phyloP scores from a whole-genome alignment of 2,888 invertebrate genomes.

The Folsomia candida region DNA sequence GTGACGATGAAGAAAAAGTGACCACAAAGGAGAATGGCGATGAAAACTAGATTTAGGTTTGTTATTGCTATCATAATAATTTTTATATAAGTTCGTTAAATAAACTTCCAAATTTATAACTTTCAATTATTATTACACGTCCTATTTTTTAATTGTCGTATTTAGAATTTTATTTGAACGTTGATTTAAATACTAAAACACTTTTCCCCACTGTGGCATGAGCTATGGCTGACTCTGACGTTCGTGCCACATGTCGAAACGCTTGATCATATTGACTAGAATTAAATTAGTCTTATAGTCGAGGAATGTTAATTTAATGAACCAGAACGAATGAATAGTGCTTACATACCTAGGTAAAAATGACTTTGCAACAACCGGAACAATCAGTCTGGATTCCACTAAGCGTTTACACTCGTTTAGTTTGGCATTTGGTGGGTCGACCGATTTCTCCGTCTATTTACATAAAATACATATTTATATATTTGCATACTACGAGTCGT shows the following conservation, averaged over 20 bases:
- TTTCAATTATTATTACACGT: neutral
- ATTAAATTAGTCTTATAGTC: too few relatives aligned
- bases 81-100: conserved; percentile 10
- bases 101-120: conserved; percentile 6
- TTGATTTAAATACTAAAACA: conserved; percentile 47
- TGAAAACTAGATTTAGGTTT: conserved; percentile 25
- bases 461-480: too few relatives aligned
- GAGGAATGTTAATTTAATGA: too few relatives aligned
- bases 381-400: conserved; percentile 44
- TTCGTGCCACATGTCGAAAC: conserved; percentile 47
- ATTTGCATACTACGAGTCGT: too few relatives aligned
- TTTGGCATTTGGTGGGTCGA: conserved; percentile 32
- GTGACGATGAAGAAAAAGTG: conserved; percentile 63
- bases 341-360: too few relatives aligned
- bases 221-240: conserved; percentile 44
- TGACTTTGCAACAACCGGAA: conserved; percentile 48
- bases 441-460: too few relatives aligned
- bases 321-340: too few relatives aligned
- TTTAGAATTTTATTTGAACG: conserved; percentile 2
- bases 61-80: conserved; percentile 23
- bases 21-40: conserved; percentile 53
- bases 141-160: neutral
- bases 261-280: conserved; percentile 50
- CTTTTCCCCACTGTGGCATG: conserved; percentile 50
- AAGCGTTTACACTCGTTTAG: conserved; percentile 43